Evolutionary conservation across 2,113 vertebrate genomes (phyloP).

Genomic region (Oncorhynchus tshawytscha): DNA sequence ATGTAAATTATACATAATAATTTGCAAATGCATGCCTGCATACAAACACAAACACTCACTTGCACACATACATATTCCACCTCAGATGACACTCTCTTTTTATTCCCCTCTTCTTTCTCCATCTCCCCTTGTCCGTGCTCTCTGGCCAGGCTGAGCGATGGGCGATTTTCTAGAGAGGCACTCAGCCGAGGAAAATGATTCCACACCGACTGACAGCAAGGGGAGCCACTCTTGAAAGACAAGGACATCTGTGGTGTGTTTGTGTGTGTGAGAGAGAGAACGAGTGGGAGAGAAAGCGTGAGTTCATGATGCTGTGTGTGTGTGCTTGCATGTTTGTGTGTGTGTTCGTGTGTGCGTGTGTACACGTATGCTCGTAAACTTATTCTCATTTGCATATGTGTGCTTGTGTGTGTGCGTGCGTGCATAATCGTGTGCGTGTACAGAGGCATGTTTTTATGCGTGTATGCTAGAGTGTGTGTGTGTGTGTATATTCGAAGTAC

Average conservation of each 20-base stretch:
- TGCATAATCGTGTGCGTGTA: background rate
- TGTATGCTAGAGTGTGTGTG: background rate
- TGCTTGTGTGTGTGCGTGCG: conserved; percentile 14
- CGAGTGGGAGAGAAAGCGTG: too few relatives aligned
- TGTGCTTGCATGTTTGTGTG: background rate
- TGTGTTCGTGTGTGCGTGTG: conserved; percentile 20
- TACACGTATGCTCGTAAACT: background rate
- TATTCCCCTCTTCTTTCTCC: conserved; percentile 7
- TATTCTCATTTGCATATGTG: background rate
- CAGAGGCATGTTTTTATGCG: background rate
- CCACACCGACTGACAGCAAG: conserved; percentile 52
- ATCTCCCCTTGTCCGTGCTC: conserved; percentile 32
- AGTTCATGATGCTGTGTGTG: background rate
- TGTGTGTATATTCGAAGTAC: background rate
- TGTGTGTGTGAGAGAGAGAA: background rate
- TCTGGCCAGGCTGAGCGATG: conserved; percentile 45
- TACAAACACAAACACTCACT: too few relatives aligned
- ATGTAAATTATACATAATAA: too few relatives aligned
- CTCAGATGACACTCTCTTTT: background rate
- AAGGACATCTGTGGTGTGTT: conserved; percentile 42
- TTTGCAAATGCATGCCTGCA: too few relatives aligned
- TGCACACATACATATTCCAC: too few relatives aligned
- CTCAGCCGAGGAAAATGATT: conserved; percentile 66
- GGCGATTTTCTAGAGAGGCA: conserved; percentile 58
- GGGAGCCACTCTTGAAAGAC: conserved; percentile 39